Base-by-base conservation (phyloP, 92 coral and sea anemone species). In the Chrysogorgia sp. region DNA sequence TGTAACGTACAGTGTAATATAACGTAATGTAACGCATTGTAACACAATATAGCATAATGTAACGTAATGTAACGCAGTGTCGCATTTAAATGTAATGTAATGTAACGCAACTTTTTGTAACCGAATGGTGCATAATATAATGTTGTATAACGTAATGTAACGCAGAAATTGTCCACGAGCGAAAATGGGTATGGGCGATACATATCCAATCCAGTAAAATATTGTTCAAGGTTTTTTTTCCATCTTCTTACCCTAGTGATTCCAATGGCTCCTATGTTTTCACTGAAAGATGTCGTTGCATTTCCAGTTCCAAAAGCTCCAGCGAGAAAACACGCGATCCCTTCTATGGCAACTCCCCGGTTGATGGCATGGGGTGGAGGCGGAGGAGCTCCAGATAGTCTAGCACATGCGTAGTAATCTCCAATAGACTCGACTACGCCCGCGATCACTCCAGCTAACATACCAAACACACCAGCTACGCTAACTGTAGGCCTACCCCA, bases 371-470 rank as follows among this genome's bases (percentile, higher is more conserved):
- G 92, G 23, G 88, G 82, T 65, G 97, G 97, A 3, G 97, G 97
- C 1, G 96, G 96, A 40, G 96, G 97, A 28, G 97, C 97, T 33
- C 97, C 97, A 31, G 97, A 86, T 17, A 93, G 83, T 32, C 96
- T 66, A 9, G 97, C 97, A 76, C 97, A 93, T 57, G 97, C 97
- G 88, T 93, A 93, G 83, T 93, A 93, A 61, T 93, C 97, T 15
- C 97, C 97, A 30, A 93, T 96, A 25, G 97, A 93, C 74, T 93
- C 97, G 34, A 93, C 79, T 61, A 93, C 86, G 26, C 96, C 91
- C 22, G 90, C 97, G 63, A 93, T 34, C 23, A 93, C 96, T 10
- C 97, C 97, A 21, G 96, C 98, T 25, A 93, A 71, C 90, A 93
- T 93, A 75, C 98, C 98, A 83, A 93, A 93, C 59, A 93, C 96